Base-by-base conservation (phyloP, 1,140 invertebrate species). In the Sitophilus oryzae region DNA sequence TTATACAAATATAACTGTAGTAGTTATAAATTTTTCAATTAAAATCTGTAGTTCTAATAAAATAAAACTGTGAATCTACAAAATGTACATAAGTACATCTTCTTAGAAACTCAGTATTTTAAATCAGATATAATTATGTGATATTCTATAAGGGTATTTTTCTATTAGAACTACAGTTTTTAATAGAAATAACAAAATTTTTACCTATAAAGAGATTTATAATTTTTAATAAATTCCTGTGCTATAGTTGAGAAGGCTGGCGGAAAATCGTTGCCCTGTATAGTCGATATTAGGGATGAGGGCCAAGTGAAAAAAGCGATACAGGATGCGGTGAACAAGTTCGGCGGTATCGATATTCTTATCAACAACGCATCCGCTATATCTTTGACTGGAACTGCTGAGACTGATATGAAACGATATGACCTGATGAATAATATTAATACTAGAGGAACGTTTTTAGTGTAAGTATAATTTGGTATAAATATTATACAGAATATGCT, bases 301-400 rank as follows among this genome's bases (percentile, higher is more conserved):
- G 70, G 73, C 23, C 84, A 91, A 73, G 83, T 99, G 0, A 73
- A 82, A 55, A 77, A 78, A 18, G 94, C 95, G n/a, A 83, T 99
- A 15, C 81, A 94, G 61, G 80, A 82, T 58, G 86, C 94, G 9
- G 84, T 97, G 0, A 80, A 87, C 36, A 87, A 88, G 69, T 99
- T 99, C 77, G 96, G 96, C 42, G 93, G 93, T 3, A 96, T 98
- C 66, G 96, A 98, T 70, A 89, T 98, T 59, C 64, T 94, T 5
- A 76, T 98, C 3, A 98, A 98, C 72, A 98, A 98, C 81, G 95
- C 95, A 0, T 96, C 92, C 66, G 96, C 96, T 14, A 99, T 99
- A 63, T 88, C 85, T 16, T 77, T 99, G 16, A 95, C 93, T 0
- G 80, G 79, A 10, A 98, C 96, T 0, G 68, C 81, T 3, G 74